Base-by-base conservation (phyloP, 30 jellyfish, hydroid and myxozoan genomes). In the Sanderia malayensis region DNA sequence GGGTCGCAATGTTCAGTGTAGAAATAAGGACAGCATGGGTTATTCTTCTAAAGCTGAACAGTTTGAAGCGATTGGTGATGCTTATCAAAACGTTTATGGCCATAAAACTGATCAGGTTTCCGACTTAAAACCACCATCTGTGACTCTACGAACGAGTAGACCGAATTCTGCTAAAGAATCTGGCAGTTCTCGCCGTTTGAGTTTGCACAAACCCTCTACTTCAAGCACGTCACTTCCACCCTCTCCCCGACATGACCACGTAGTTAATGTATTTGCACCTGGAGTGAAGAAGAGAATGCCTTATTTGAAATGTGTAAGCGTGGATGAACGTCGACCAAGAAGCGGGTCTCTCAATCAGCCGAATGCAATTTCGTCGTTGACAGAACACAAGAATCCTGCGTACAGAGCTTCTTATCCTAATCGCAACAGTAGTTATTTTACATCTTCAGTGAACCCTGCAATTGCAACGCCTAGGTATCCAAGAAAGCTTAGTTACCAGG, bases 391-490 rank as follows among this genome's bases (percentile, higher is more conserved):
- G 69, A 67, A 61, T 31, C 57, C 89, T n/a, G 46, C 69, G 17
- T 78, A 78, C 66, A 78, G 89, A 25, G 89, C 89, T 0, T 78
- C 89, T 13, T 78, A 78, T 19, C 89, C 89, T 0, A 78, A 78
- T 67, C 89, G 89, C 46, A 46, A 49, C 37, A 71, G 70, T 58
- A 79, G 55, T 18, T 49, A 49, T 24, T 49, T 49, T 24, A 13
- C 82, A 24, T 52, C 78, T 0, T 74, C 89, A 13, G 20, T 66
- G 20, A 82, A 78, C 1, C 44, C 80, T 3, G 44, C 66, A 57
- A 53, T 68, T 20, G 89, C 70, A 10, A 78, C 52, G 69, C 89
- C 89, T 6, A 78, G 89, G 26, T 73, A 73, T 23, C 60, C 72
- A 46, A 78, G 89, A 65, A 65, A 55, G 76, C 67, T 41, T 64